phyloP scores from a whole-genome alignment of 1,140 invertebrate genomes.

The Megalopta genalis region DNA sequence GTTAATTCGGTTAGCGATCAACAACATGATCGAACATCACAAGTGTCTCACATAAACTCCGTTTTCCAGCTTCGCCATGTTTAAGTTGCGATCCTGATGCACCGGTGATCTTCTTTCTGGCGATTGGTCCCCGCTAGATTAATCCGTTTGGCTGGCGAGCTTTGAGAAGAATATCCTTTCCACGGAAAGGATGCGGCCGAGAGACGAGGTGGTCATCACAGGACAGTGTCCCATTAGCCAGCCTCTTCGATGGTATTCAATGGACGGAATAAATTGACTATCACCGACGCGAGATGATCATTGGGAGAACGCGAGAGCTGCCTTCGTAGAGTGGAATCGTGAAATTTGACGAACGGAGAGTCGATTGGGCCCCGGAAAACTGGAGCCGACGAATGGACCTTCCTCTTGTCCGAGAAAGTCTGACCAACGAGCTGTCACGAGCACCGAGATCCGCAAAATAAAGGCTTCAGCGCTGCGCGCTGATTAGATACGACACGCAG shows the following conservation, averaged over 20 bases:
- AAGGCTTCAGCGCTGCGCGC: not conserved
- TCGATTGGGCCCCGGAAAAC: no score
- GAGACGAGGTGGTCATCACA: not conserved
- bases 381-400: not conserved
- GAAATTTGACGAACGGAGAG: no score
- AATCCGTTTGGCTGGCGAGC: no score
- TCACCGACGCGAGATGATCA: no score
- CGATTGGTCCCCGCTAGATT: no score
- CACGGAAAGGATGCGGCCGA: not conserved
- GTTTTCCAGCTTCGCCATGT: conserved; percentile 20
- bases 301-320: no score
- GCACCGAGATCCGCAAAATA: not conserved
- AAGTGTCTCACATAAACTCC: conserved; percentile 46
- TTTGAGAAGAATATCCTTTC: not conserved
- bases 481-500: conserved; percentile 24
- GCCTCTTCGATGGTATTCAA: no score
- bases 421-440: not conserved
- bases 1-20: not conserved
- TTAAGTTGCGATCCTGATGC: no score
- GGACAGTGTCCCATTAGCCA: not conserved
- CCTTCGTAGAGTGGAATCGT: no score
- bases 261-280: no score
- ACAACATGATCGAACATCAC: not conserved
- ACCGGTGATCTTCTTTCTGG: no score
- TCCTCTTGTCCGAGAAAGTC: not conserved